Evolutionary conservation across 2,113 vertebrate genomes (phyloP).

Genomic region (Calidris pygmaea): DNA sequence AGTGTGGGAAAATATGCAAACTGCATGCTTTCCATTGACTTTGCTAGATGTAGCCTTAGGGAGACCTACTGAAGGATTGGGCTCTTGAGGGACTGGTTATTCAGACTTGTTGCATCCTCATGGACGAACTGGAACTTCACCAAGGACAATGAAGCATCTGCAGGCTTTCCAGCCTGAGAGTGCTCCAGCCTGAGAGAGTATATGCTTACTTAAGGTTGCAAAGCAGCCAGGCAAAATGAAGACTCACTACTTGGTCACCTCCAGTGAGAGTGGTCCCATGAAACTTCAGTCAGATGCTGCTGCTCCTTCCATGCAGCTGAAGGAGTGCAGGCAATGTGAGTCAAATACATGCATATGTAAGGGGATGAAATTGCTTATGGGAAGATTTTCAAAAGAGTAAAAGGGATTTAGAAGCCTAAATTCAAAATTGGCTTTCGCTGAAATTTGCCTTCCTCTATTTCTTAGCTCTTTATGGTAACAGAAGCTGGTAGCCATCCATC

Average conservation of each 20-base stretch:
- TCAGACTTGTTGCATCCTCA: background rate
- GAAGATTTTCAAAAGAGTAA: background rate
- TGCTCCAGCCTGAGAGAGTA: background rate
- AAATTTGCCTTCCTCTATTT: background rate
- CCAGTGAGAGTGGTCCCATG: background rate
- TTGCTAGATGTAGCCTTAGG: background rate
- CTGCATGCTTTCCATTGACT: background rate
- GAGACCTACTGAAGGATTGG: background rate
- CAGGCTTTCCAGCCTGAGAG: background rate
- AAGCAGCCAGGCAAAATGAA: background rate
- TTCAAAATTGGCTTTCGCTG: background rate
- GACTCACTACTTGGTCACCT: background rate
- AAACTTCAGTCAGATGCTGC: background rate
- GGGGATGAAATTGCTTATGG: background rate
- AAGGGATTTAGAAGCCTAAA: background rate
- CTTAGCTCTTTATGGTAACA: background rate
- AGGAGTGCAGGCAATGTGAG: background rate
- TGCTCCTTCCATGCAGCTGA: background rate
- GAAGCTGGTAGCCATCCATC: background rate
- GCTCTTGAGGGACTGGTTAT: rapidly evolving
- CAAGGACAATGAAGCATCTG: background rate
- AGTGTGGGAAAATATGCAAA: background rate
- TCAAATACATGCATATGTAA: background rate
- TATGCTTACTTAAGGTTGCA: background rate
- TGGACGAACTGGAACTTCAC: background rate